These are phyloP conservation scores for Pagetopsis macropterus DNA, from an alignment of 2,797 vertebrate species.

Conservation along the genomic window DNA sequence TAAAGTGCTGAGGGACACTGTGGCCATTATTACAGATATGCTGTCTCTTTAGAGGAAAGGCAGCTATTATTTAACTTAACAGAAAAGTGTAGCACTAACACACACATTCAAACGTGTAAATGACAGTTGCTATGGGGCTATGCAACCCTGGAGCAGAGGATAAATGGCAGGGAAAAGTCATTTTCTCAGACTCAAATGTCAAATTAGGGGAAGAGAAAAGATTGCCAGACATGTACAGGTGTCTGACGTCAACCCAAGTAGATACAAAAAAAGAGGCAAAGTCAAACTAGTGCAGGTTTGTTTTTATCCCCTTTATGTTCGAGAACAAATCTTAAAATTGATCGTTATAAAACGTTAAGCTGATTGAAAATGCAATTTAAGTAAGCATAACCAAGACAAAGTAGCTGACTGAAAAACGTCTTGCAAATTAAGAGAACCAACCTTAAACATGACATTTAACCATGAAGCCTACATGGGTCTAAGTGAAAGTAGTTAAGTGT, in stretches of 20 bases:
- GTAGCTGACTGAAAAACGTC: background rate
- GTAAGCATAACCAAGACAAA: slow-evolving; percentile 9
- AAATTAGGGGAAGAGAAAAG: slow-evolving; percentile 57
- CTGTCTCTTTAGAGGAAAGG: slow-evolving; percentile 63
- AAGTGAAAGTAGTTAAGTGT: background rate
- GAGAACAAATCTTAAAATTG: background rate
- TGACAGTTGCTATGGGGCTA: slow-evolving; percentile 76
- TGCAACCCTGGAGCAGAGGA: slow-evolving; percentile 70
- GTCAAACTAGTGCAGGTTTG: background rate
- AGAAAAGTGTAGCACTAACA: slow-evolving; percentile 52
- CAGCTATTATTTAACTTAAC: slow-evolving; percentile 66
- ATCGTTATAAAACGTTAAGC: background rate
- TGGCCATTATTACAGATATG: slow-evolving; percentile 38
- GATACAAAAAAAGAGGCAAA: slow-evolving; percentile 24
- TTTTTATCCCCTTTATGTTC: background rate
- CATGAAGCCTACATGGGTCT: background rate
- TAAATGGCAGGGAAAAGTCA: slow-evolving; percentile 80
- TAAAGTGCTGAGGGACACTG: slow-evolving; percentile 57
- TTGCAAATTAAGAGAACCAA: background rate
- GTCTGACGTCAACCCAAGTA: slow-evolving; percentile 48
- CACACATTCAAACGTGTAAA: slow-evolving; percentile 71
- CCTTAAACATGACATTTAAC: slow-evolving; percentile 1
- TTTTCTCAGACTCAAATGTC: slow-evolving; percentile 82
- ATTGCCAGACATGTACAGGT: slow-evolving; percentile 43
- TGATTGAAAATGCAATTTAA: slow-evolving; percentile 20